phyloP scores from a whole-genome alignment of 2,888 invertebrate species.

The Craniophora ligustri region DNA sequence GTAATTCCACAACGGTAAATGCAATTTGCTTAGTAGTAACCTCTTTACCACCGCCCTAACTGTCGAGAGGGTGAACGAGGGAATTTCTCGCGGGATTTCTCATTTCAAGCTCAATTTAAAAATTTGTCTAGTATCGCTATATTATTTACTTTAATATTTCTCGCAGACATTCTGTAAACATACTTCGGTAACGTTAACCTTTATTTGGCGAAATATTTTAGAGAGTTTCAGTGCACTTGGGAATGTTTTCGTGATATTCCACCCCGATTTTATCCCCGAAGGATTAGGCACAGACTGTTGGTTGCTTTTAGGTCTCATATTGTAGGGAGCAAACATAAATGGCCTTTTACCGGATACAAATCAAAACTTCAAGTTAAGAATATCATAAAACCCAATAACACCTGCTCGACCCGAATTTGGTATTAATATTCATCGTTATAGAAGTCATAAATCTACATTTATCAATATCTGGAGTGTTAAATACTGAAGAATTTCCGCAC shows the following conservation, averaged over 20 bases:
- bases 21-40: constrained; percentile 82
- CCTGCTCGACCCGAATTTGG: too few relatives aligned
- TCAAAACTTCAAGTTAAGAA: too few relatives aligned
- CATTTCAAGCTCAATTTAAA: constrained; percentile 83
- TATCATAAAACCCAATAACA: too few relatives aligned
- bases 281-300: too few relatives aligned
- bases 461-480: constrained; percentile 12
- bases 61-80: constrained; percentile 53
- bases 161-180: constrained; percentile 38
- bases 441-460: constrained; percentile 18
- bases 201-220: constrained; percentile 10
- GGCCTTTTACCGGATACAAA: too few relatives aligned
- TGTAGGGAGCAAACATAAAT: too few relatives aligned
- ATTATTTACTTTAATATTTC: constrained; percentile 56
- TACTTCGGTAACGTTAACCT: constrained; percentile 23
- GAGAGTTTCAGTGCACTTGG: not conserved
- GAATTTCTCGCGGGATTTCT: constrained; percentile 76
- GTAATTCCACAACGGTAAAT: constrained; percentile 68
- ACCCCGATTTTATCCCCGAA: too few relatives aligned
- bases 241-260: not conserved
- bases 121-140: constrained; percentile 67
- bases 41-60: constrained; percentile 71
- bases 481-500: constrained; percentile 16
- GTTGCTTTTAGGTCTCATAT: too few relatives aligned
- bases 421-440: constrained; percentile 1